Conservation (phyloP, 2,888 invertebrate genomes). For the Tachina lurida region DNA sequence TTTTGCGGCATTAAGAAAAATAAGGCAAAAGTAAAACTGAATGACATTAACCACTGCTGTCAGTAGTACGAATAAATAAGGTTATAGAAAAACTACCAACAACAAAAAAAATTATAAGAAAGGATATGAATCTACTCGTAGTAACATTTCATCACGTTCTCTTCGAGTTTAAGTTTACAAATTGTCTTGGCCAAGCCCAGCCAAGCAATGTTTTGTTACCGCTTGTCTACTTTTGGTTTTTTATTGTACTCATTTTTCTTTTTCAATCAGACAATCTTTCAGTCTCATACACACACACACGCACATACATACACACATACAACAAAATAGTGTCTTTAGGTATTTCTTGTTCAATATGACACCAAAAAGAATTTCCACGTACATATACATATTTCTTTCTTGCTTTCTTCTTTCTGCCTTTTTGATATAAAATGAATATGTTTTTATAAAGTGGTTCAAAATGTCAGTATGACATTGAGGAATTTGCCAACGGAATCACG, state of each 20-base stretch:
- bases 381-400: neutral
- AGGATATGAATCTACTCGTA: conserved; percentile 6
- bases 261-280: conserved; percentile 31
- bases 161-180: conserved; percentile 72
- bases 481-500: conserved; percentile 65
- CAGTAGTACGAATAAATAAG: conserved; percentile 22
- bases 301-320: too few species aligned
- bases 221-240: conserved; percentile 42
- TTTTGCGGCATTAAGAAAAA: conserved; percentile 44
- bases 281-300: neutral
- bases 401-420: conserved; percentile 12
- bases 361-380: neutral
- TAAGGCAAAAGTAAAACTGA: neutral
- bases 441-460: conserved; percentile 5
- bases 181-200: conserved; percentile 65
- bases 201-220: conserved; percentile 40
- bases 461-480: conserved; percentile 55
- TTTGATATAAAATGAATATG: neutral
- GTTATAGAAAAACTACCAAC: conserved; percentile 5
- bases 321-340: conserved; percentile 12
- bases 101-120: conserved; percentile 5
- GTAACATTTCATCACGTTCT: conserved; percentile 72
- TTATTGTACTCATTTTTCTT: conserved; percentile 58
- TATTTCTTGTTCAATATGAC: conserved; percentile 26
- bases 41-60: conserved; percentile 56